phyloP scores from a whole-genome alignment of 2,113 vertebrate genomes.

The Vulpes vulpes region DNA sequence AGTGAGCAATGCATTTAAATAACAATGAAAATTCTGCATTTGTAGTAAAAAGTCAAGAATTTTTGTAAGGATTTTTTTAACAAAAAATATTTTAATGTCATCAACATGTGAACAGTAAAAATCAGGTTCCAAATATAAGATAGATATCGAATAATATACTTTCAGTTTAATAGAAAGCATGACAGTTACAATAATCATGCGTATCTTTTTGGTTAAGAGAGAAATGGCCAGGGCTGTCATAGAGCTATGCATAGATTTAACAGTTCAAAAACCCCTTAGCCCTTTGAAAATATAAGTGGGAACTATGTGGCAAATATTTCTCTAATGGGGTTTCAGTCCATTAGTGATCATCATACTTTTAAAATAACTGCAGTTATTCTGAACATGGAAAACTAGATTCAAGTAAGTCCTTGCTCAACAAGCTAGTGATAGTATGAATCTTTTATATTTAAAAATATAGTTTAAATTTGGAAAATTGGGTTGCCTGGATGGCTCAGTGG shows the following conservation, averaged over 20 bases:
- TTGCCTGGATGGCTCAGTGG: too few relatives aligned
- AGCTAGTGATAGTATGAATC: not conserved
- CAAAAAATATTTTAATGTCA: conserved; percentile 38
- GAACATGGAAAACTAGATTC: not conserved
- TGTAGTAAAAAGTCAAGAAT: not conserved
- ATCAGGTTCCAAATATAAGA: conserved; percentile 43
- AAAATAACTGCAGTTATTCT: not conserved
- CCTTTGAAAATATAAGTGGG: not conserved
- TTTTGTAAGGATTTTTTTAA: not conserved
- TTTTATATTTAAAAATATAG: conserved; percentile 42
- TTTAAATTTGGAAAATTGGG: conserved; percentile 8
- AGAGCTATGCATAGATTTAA: conserved; percentile 19
- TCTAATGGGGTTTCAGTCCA: not conserved
- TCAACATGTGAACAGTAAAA: conserved; percentile 36
- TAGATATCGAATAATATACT: not conserved
- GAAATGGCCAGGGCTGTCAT: not conserved
- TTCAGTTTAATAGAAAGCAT: conserved; percentile 15
- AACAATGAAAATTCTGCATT: not conserved
- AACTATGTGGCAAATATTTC: not conserved
- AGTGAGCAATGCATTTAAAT: not conserved
- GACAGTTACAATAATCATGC: not conserved
- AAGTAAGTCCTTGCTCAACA: not conserved
- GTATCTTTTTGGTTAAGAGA: not conserved
- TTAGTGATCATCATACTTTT: not conserved
- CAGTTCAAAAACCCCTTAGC: conserved; percentile 12